Conservation (phyloP, 2,888 invertebrate genomes). For the Drosophila helvetica region DNA sequence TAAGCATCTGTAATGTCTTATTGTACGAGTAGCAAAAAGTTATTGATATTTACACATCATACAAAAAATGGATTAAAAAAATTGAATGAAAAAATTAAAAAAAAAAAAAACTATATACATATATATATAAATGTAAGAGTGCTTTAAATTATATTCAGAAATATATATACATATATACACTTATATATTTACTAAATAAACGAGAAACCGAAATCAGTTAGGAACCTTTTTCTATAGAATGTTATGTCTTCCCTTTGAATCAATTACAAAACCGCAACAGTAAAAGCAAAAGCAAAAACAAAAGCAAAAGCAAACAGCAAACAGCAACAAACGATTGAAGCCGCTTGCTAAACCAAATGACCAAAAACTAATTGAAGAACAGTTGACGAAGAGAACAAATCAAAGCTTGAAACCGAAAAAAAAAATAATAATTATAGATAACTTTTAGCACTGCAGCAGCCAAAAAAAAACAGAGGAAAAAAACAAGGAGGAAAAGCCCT, state of each 20-base stretch:
- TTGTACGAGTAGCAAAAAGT: slow-evolving; percentile 59
- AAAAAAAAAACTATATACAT: slow-evolving; percentile 23
- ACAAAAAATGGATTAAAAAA: slow-evolving; percentile 42
- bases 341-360: slow-evolving; percentile 35
- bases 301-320: slow-evolving; percentile 11
- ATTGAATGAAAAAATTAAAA: slow-evolving; percentile 7
- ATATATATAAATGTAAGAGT: slow-evolving; percentile 38
- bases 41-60: slow-evolving; percentile 75
- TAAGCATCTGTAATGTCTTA: slow-evolving; percentile 62
- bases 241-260: slow-evolving; percentile 78
- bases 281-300: slow-evolving; percentile 21
- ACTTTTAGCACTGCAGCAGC: slow-evolving; percentile 39
- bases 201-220: slow-evolving; percentile 58
- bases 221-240: slow-evolving; percentile 77
- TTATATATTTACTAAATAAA: slow-evolving; percentile 51
- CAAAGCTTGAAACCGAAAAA: slow-evolving; percentile 28
- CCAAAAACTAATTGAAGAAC: slow-evolving; percentile 26
- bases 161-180: slow-evolving; percentile 68
- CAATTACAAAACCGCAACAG: slow-evolving; percentile 57
- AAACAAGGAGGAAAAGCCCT: neutral
- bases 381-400: slow-evolving; percentile 22
- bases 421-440: slow-evolving; percentile 27
- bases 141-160: slow-evolving; percentile 60
- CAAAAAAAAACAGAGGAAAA: slow-evolving; percentile 15
- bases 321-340: slow-evolving; percentile 37